These are phyloP conservation scores for Triplophysa tibetana DNA, from an alignment of 2,113 vertebrate genomes.

Conservation along the genomic window DNA sequence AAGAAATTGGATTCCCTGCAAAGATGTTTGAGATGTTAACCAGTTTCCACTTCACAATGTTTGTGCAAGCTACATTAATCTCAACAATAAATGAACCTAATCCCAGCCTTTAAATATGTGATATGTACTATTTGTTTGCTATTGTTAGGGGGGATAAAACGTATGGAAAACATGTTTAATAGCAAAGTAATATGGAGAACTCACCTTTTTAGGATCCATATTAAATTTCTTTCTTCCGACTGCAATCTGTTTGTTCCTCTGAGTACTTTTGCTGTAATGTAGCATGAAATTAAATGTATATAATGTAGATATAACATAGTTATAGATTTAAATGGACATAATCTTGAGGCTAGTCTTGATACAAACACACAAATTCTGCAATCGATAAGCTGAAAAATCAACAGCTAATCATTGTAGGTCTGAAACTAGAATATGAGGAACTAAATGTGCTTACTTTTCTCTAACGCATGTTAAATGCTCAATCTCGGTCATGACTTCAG, in stretches of 20 bases:
- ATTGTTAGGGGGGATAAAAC: neutral
- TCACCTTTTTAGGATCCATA: conserved; percentile 98
- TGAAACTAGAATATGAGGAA: neutral
- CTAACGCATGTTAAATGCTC: conserved; percentile 93
- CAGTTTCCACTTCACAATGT: neutral
- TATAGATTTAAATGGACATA: too few relatives aligned
- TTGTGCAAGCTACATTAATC: neutral
- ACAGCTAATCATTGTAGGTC: too few relatives aligned
- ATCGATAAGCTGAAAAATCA: too few relatives aligned
- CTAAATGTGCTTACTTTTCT: conserved; percentile 81
- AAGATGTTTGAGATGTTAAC: conserved; percentile 19
- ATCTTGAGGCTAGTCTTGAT: too few relatives aligned
- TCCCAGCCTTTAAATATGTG: neutral
- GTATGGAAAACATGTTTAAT: neutral
- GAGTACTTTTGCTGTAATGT: conserved; percentile 86
- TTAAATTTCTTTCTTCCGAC: conserved; percentile 99
- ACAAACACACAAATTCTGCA: too few relatives aligned
- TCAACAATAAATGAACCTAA: neutral
- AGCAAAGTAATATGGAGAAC: neutral
- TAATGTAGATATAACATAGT: neutral
- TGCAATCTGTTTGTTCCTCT: conserved; percentile 96
- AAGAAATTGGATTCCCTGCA: conserved; percentile 94
- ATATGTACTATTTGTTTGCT: neutral
- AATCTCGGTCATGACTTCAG: conserved; percentile 98
- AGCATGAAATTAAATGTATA: neutral